Base-by-base conservation (phyloP, 2,888 invertebrate genomes). In the Metellina segmentata region DNA sequence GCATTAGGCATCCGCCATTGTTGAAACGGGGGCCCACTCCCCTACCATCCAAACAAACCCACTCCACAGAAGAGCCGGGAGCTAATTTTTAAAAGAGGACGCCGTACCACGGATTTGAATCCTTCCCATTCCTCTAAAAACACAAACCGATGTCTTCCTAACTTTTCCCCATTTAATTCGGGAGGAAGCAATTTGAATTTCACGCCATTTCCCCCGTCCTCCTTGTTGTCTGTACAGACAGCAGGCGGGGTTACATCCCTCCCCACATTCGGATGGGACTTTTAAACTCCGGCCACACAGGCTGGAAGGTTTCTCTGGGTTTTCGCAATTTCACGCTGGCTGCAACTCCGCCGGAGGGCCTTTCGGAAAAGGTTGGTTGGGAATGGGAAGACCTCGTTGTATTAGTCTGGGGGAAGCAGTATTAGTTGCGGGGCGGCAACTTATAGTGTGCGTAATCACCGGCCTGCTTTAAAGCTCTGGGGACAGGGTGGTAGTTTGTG, bases 241-340 rank as follows among this genome's bases (percentile, higher is more conserved):
- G 61, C n/a, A 20, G 16, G 11, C 34, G 51, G 11, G 20, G 48
- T 34, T 20, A 1, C 34, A 77, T 77, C 34, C 34, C 34, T 34
- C 34, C 69, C 81, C 69, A 48, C 11, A 34, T 48, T 7, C 11
- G 16, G n/a, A 69, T 69, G 9, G 5, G 81, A 34, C 34, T 34
- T 34, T 34, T 34, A 34, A 34, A 34, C 34, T 34, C 34, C 4
- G 34, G 34, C 34, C 34, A 34, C 34, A 34, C 34, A 2, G 34
- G 4, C 16, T 53, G 86, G 71, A 20, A 48, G 16, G 88, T 61
- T 16, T 79, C 70, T 70, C 83, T 81, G 49, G 71, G 79, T 51
- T 81, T 89, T 85, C 89, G 49, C 78, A 89, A 89, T 89, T 89
- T 89, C 89, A 89, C 85, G 89, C 89, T 89, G 77, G 71, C 72